Conservation (phyloP, 1,140 invertebrate genomes). For the Saccostrea cuccullata region DNA sequence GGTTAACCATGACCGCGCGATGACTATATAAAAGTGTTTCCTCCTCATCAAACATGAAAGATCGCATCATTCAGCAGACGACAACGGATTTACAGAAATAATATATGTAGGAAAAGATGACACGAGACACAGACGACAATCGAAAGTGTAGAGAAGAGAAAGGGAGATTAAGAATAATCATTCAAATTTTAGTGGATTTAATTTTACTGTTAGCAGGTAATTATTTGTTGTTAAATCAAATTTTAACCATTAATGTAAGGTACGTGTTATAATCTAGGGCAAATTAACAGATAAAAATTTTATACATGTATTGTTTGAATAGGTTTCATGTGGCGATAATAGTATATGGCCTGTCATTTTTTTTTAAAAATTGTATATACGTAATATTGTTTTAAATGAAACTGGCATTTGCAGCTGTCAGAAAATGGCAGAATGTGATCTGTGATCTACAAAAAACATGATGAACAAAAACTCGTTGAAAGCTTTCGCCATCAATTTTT, state of each 20-base stretch:
- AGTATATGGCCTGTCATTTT: not conserved
- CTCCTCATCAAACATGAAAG: conserved; percentile 11
- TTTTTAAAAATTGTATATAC: not conserved
- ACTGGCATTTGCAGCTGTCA: not conserved
- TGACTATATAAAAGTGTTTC: conserved; percentile 16
- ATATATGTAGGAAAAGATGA: not conserved
- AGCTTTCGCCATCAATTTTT: not conserved
- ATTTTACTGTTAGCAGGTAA: conserved; percentile 15
- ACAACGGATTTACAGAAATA: not conserved
- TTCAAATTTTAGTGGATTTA: not conserved
- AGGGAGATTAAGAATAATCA: not conserved
- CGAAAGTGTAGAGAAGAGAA: not conserved
- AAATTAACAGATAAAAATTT: not conserved
- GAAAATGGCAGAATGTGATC: not conserved
- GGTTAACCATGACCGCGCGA: not conserved
- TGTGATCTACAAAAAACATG: not conserved
- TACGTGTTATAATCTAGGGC: not conserved
- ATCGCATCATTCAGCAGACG: conserved; percentile 1
- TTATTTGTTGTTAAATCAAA: not conserved
- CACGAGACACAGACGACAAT: not conserved
- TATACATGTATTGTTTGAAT: not conserved
- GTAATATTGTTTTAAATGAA: not conserved
- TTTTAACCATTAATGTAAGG: too few relatives aligned
- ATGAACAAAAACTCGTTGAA: not conserved
- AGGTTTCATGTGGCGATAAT: not conserved